A percentile compares a stretch with the other conserved stretches of the same genome.
These are phyloP conservation scores for Seira ritae DNA, from an alignment of 2,888 invertebrate genomes.

Conservation along the genomic window DNA sequence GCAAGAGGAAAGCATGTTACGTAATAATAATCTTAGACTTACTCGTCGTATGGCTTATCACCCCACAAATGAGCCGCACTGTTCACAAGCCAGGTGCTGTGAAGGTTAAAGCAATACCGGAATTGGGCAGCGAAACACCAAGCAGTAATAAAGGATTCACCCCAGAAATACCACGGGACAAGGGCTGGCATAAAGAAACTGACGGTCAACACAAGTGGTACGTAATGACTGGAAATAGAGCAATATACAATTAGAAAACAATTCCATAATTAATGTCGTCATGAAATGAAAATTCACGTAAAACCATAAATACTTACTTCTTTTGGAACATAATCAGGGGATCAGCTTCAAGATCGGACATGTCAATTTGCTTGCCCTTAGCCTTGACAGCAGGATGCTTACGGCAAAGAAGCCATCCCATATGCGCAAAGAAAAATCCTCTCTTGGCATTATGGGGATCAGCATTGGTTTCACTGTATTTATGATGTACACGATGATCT, in stretches of 20 bases:
- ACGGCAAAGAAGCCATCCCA: conserved; percentile 94
- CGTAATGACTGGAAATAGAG: conserved; percentile 81
- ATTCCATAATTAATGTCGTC: background rate
- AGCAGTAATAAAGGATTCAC: conserved; percentile 81
- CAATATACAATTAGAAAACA: conserved; percentile 20
- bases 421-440: conserved; percentile 97
- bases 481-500: conserved; percentile 91
- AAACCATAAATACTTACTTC: conserved; percentile 80
- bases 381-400: conserved; percentile 93
- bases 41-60: conserved; percentile 84
- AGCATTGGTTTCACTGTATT: conserved; percentile 94
- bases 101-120: conserved; percentile 78
- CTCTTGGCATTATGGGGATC: conserved; percentile 94
- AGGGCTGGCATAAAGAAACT: conserved; percentile 80
- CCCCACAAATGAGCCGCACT: conserved; percentile 89
- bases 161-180: conserved; percentile 83
- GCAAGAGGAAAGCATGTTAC: conserved; percentile 76
- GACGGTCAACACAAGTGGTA: conserved; percentile 79
- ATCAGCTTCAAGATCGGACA: conserved; percentile 89
- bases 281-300: background rate
- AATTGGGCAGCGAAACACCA: conserved; percentile 81
- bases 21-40: conserved; percentile 74
- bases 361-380: conserved; percentile 90
- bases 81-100: conserved; percentile 89
- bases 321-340: conserved; percentile 91